Conservation (phyloP, 2,888 invertebrate genomes). For the Schizaphis graminum region DNA sequence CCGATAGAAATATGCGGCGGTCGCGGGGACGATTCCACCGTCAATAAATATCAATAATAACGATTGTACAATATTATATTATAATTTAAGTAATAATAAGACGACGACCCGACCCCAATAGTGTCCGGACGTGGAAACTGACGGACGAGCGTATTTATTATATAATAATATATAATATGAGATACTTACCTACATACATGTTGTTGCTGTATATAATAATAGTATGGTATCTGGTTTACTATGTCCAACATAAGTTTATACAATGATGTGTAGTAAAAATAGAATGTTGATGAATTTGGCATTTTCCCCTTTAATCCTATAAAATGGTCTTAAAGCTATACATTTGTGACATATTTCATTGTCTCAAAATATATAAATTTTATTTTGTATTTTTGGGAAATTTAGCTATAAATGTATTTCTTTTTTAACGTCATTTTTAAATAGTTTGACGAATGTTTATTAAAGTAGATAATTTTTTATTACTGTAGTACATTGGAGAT, state of each 20-base stretch:
- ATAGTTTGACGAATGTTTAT: no score
- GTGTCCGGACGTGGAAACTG: neutral
- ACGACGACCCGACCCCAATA: neutral
- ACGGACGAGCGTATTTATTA: neutral
- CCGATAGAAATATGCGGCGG: neutral
- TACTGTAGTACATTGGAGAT: no score
- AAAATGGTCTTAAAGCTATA: no score
- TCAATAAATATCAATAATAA: conserved; percentile 11
- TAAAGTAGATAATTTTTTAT: no score
- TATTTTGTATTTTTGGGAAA: no score
- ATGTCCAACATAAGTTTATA: neutral
- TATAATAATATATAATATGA: neutral
- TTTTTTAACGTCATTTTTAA: no score
- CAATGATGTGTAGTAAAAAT: neutral
- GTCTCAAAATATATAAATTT: no score
- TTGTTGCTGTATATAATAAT: neutral
- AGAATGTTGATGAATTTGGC: no score
- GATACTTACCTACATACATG: neutral
- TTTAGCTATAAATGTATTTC: no score
- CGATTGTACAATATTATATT: neutral
- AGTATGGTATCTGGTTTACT: neutral
- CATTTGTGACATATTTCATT: no score
- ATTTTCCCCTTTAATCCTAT: no score
- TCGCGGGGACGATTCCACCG: neutral
- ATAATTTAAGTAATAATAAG: conserved; percentile 12